Evolutionary conservation across 2,797 vertebrate species (phyloP).

Genomic region (Potorous gilbertii): DNA sequence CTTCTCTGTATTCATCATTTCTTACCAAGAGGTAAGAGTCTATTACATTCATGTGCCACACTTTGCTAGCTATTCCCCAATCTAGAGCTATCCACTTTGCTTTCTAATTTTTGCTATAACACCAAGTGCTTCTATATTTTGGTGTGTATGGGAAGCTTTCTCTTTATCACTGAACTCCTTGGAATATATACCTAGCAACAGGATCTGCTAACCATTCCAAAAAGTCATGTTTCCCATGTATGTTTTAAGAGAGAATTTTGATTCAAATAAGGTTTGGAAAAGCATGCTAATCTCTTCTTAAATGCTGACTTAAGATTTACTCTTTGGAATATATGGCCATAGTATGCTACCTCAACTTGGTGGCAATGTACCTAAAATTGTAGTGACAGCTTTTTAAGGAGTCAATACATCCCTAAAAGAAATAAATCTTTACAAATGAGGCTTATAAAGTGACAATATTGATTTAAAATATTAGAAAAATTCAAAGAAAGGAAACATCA

Average conservation of each 20-base stretch:
- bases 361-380: neutral
- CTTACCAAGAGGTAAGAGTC: neutral
- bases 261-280: neutral
- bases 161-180: neutral
- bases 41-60: neutral
- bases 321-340: neutral
- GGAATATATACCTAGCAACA: neutral
- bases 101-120: neutral
- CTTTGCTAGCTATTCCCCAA: neutral
- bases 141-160: neutral
- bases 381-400: neutral
- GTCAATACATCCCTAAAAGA: neutral
- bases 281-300: neutral
- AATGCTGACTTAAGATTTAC: neutral
- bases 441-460: neutral
- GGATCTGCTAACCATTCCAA: neutral
- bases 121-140: neutral
- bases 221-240: neutral
- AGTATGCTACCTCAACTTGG: neutral
- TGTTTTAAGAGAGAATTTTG: neutral
- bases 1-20: neutral
- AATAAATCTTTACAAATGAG: neutral
- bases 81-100: neutral
- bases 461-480: neutral
- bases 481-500: neutral